Base-by-base conservation (phyloP, 37 sponge, comb jelly and placozoan genomes). In the Haliclona indistincta region DNA sequence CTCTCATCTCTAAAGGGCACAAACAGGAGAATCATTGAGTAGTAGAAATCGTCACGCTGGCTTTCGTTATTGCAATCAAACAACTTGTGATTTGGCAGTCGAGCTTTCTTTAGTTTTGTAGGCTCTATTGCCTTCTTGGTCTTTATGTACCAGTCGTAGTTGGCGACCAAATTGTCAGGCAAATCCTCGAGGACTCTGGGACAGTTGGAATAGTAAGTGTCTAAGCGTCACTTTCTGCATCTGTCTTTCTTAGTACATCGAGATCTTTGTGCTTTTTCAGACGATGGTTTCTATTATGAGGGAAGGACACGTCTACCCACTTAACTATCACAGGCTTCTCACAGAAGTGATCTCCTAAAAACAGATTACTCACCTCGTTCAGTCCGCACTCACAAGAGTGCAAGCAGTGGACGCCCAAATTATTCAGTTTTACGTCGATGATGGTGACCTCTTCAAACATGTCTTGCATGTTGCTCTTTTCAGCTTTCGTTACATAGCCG, bases 11-110 rank as follows among this genome's bases (percentile, higher is more conserved):
- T 36, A 43, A 75, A 83, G 0, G 83, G 77, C 17, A 75, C 63
- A 40, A 75, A 75, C 35, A 83, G 58, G 1, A 83, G 62, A 25
- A 83, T 19, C 36, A 83, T 32, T 11, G 84, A 66, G 61, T 75
- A 83, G 32, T 54, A 83, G 42, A 76, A 83, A 25, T 74, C 49
- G 37, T 83, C 76, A 35, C 68, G 58, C 45, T 83, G 69, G 35
- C 19, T 37, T 20, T 67, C 79, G 32, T 69, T 69, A 2, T 38
- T 30, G 49, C 60, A 62, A 7, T 60, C 63, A 53, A 72, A 81
- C 40, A 78, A 29, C 54, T 55, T 78, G 43, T 80, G 81, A 56
- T 80, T 83, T 30, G 40, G 42, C 2, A 70, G 13, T 10, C 25
- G 25, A 17, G 68, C 77, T 33, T 66, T 74, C 17, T 44, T 38